Base-by-base conservation (phyloP, 2,888 invertebrate genomes). In the Imbricaverruca yamaguchii region DNA sequence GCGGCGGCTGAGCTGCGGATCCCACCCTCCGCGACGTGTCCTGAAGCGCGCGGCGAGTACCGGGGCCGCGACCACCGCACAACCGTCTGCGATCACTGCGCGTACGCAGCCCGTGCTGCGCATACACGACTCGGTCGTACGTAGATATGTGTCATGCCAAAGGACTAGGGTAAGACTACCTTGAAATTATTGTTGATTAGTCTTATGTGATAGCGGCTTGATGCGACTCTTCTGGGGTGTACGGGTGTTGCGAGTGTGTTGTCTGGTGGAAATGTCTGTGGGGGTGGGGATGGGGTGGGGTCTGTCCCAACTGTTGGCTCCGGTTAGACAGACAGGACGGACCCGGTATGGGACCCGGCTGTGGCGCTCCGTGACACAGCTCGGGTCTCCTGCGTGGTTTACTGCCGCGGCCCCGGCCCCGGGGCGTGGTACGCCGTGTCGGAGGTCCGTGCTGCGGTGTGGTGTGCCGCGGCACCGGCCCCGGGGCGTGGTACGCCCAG, bases 101-200 rank as follows among this genome's bases (percentile, higher is more conserved):
- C 25, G 23, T 11, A 25, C 15, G 67, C 12, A 12, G 11, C 7
- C 25, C 25, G 67, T 13, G 25, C 67, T n/a, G 11, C 10, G 25
- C 13, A n/a, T 12, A 8, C 12, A 7, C 25, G 10, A 12, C 25
- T 23, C 25, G 23, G 4, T n/a, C 18, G 55, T 12, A 53, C 39
- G 74, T 55, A 55, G 74, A 12, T 18, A 74, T 23, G 12, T 74
- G 74, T 55, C 55, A 74, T 55, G 74, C 74, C 74, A 74, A 74
- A 74, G 74, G 53, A 39, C 74, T 74, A 74, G 55, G 21, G 55
- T 74, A 74, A 74, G 65, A 18, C 65, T 65, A 55, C 74, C 55
- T 53, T 74, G 53, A 74, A 74, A 53, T 74, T 55, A 74, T 74
- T 55, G 74, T 55, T 18, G 74, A 74, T 74, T 74, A 74, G 74